Percentiles rank a stretch among this genome's conserved stretches.
phyloP scores from a whole-genome alignment of 2,797 vertebrate genomes.

The Spheniscus humboldti region DNA sequence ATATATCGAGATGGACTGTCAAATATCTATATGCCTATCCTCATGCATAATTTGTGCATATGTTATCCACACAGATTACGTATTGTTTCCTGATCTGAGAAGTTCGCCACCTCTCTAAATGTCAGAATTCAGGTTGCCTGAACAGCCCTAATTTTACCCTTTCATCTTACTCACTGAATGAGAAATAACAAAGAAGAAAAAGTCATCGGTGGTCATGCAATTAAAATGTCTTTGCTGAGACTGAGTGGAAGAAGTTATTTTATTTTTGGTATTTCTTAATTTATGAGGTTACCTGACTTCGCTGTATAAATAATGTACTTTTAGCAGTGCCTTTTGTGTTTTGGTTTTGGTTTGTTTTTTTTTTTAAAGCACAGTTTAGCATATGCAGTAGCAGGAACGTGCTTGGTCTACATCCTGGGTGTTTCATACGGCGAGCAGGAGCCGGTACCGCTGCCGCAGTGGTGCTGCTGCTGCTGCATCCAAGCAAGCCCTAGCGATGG shows the following conservation, averaged over 20 bases:
- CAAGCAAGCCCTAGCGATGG: rapidly evolving
- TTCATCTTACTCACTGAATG: not conserved
- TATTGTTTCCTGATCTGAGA: not conserved
- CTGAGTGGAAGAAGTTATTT: not conserved
- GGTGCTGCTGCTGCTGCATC: not conserved
- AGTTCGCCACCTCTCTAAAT: not conserved
- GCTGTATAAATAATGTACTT: not conserved
- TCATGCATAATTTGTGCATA: not conserved
- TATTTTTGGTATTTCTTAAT: not conserved
- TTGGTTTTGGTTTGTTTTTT: too few species aligned
- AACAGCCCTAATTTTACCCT: not conserved
- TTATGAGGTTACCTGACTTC: not conserved
- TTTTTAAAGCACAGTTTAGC: rapidly evolving
- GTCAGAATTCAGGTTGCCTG: not conserved
- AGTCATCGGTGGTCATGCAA: rapidly evolving
- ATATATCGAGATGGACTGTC: not conserved
- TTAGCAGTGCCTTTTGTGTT: not conserved
- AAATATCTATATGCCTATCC: not conserved
- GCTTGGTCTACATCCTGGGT: not conserved
- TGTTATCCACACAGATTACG: rapidly evolving
- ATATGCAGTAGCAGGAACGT: rapidly evolving
- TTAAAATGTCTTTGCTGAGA: not conserved
- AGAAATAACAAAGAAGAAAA: not conserved
- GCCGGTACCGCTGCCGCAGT: not conserved
- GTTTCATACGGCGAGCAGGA: rapidly evolving